Conservation (phyloP, 2,888 invertebrate genomes). For the Antheraea yamamai region DNA sequence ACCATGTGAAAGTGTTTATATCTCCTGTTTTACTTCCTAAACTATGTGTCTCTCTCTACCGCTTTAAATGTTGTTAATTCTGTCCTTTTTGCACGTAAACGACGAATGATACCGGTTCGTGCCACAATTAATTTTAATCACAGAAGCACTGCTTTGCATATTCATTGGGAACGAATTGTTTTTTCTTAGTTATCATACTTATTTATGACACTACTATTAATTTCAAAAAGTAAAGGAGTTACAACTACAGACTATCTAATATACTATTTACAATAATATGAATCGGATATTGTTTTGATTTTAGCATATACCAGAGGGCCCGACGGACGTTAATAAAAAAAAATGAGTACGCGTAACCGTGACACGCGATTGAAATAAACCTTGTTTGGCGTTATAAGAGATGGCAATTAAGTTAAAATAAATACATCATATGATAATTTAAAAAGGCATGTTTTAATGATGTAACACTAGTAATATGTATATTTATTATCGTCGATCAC, state of each 20-base stretch:
- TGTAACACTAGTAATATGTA: no score
- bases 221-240: background rate
- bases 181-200: background rate
- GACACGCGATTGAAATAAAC: no score
- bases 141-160: background rate
- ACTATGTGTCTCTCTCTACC: background rate
- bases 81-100: background rate
- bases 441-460: no score
- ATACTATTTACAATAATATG: no score
- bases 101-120: background rate
- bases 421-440: no score
- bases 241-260: background rate
- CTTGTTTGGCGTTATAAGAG: no score
- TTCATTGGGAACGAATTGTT: background rate
- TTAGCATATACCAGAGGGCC: no score
- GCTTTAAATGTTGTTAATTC: background rate
- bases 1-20: background rate
- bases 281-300: no score
- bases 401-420: no score
- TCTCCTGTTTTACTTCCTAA: conserved; percentile 4
- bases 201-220: background rate
- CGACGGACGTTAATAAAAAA: no score
- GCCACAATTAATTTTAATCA: background rate
- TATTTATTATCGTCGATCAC: no score
- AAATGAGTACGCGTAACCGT: no score